Evolutionary conservation across 2,113 vertebrate genomes (phyloP), one percentile per base, ranked within the genome.

Genomic region (Cromileptes altivelis): DNA sequence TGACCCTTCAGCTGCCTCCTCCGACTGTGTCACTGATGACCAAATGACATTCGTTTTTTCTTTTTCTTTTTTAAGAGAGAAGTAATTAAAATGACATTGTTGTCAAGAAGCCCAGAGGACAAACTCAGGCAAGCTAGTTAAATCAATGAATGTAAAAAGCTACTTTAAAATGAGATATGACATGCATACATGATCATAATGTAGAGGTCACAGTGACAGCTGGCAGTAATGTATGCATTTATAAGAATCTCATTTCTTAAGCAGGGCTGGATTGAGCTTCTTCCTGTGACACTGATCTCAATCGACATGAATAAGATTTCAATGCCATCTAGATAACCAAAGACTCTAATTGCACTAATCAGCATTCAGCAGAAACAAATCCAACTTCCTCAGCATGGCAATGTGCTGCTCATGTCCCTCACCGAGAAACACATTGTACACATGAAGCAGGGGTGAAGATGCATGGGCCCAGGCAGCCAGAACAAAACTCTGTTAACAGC

Each of bases 161-260:
- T 72, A 53, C 56, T 88, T 79, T 56, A 56, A 76, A 80, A 87
- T 90, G 14, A 76, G 81, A 81, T 56, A 72, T 52, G 88, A 88
- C 85, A 56, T 84, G 77, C 65, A 83, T 84, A 74, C 82, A 86
- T 80, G 82, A 80, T 81, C 67, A 80, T 80, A 84, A 81, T 80
- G 68, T 61, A 50, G 70, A 52, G 70, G 75, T 47, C 3, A 13
- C 33, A 8, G 49, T 55, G 67, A 78, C 27, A 56, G 62, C 62
- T 75, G 68, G 45, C 69, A 84, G 64, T 80, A 85, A 91, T 78
- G 40, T 80, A 84, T 78, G 82, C 85, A 78, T 87, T 85, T 69
- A 57, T 81, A 68, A 69, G 62, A 89, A 84, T 88, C 75, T 89
- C 76, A 89, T 90, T 89, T 89, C 64, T 63, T 57, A 56, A 81